Evolutionary conservation across 2,797 vertebrate species (phyloP), one percentile per base, ranked within the genome.

Genomic region (Labroides dimidiatus): DNA sequence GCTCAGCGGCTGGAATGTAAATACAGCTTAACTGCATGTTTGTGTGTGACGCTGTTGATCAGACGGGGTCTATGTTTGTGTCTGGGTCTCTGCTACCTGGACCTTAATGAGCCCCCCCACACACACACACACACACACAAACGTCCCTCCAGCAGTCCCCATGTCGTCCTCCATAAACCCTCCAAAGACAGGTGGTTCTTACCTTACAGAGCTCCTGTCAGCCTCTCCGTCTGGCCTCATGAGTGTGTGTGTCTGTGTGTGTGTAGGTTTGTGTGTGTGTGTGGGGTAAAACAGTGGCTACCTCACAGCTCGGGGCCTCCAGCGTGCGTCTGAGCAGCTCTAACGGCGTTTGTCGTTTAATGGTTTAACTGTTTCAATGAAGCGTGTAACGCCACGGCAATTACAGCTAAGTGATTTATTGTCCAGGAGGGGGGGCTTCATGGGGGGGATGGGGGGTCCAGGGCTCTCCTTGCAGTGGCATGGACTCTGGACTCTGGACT

Each of bases 401-500:
- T 93, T 91, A 91, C 84, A 80, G 72, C 80, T 86, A 87, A 92
- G 91, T 93, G 91, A 92, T 93, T 93, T 92, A 93, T 93, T 86
- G 91, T 91, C 1, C 4, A 77, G 81, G 17, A 63, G 10, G 23
- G 39, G 57, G 4, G 5, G 30, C 6, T 3, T 33, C 4, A 1
- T 4, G 30, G 30, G 30, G 30, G 30, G 30, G 30, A 78, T 73
- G 5, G 23, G 15, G 9, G 3, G 30, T 53, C 17, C 17, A 36
- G 80, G 37, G 80, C 84, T 85, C 63, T 77, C 70, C 72, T 69
- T n/a, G 56, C 63, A 43, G 74, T 33, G 43, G 68, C 43, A 10
- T 47, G 21, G 15, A 27, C 24, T 27, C 24, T 47, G 21, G 15
- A 27, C 24, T 27, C 24, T 27, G 65, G 64, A 43, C 69, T 69